Evolutionary conservation across 2,113 vertebrate genomes (phyloP), one percentile per base, ranked within the genome.

Genomic region (Alosa alosa): DNA sequence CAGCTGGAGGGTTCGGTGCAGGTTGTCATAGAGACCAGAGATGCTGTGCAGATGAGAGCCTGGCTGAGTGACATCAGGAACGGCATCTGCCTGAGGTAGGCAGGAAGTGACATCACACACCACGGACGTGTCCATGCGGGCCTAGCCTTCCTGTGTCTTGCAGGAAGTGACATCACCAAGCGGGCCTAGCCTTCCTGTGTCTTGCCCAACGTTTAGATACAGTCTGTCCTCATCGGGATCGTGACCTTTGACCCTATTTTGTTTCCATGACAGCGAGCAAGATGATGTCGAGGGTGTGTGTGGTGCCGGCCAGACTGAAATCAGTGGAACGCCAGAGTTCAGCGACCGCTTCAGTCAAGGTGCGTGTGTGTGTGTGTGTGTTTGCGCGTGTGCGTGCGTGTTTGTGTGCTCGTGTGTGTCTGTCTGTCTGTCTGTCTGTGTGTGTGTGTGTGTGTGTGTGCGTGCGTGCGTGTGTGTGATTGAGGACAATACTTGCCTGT

Each of bases 21-120:
- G 90, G 97, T 97, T 6, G 96, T 98, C 89, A 94, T 98, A 6
- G 97, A 98, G 93, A 97, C 97, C 0, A 91, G 96, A 0, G 97
- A 98, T 20, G 95, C 96, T 0, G 94, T 96, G 1, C 97, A 97
- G 87, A 97, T 98, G 96, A 96, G 96, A 88, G 96, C 96, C 8
- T 98, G 97, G 97, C 96, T 98, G 47, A 95, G 95, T 4, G 97
- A 98, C 94, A 96, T 98, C 92, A 95, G 97, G 86, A 97, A 97
- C 52, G 96, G 95, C 89, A 94, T 97, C 89, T 96, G 96, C 87
- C 94, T 96, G 17, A 96, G 97, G 97, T 98, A 92, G 91, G 90
- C 47, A 39, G 39, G 0, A 18, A 2, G 17, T 11, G 46, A 72
- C 18, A 17, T 64, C 46, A 55, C 31, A 22, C 22, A 11, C 1